Evolutionary conservation across 2,113 vertebrate genomes (phyloP), one percentile per base, ranked within the genome.

Genomic region (Saguinus imperator): DNA sequence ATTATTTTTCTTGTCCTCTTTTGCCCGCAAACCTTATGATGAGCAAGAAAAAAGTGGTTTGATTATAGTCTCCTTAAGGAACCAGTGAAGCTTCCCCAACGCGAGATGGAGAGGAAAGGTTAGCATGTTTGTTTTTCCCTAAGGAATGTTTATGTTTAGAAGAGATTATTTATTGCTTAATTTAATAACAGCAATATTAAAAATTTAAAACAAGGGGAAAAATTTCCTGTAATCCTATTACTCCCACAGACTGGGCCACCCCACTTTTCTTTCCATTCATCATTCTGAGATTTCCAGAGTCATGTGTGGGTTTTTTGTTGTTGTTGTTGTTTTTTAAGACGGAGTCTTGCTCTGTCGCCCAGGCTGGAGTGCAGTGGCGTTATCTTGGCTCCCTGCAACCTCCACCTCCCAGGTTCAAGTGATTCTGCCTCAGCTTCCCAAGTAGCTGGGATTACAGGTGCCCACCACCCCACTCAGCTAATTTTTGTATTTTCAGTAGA

Each of bases 131-230:
- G 70, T n/a, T 32, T 92, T 57, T 80, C 57, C 75, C 48, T 20
- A n/a, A 72, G 73, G 82, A 50, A 61, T 29, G 48, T 20, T 91
- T 77, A 70, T 9, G 84, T 87, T 80, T 87, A 96, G 79, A 76
- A 86, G 75, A 92, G 77, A 73, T 79, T 85, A 5, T 45, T 57
- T 89, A 45, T 55, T 61, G 43, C 40, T 68, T 52, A 45, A 16
- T 81, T 81, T 88, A 32, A 10, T 37, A 50, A 87, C 9, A n/a
- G 20, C 18, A 45, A 9, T 37, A 35, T 68, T 84, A 55, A 68
- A 72, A 35, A 43, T 80, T 87, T 80, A 79, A 48, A 88, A 18
- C 6, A 9, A 35, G 48, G 55, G n/a, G 21, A 43, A 93, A 73
- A 79, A 4, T 43, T 50, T 57, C 64, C 20, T 17, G 1, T 32